A percentile compares a stretch with the other conserved stretches of the same genome.
phyloP scores from a whole-genome alignment of 2,797 vertebrate genomes.

The Trematocara caparti region DNA sequence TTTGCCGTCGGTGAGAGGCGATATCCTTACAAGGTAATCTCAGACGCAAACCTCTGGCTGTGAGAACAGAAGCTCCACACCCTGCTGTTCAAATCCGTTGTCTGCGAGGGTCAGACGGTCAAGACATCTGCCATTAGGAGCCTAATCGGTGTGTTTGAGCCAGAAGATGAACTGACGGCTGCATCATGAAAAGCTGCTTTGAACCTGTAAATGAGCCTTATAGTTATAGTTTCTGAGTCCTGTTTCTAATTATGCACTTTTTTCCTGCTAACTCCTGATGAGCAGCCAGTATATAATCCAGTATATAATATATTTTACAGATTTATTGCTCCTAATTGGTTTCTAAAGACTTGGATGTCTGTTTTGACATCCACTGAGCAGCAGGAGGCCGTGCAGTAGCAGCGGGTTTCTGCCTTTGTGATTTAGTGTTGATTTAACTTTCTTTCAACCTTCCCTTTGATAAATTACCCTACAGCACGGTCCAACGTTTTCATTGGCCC shows the following conservation, averaged over 20 bases:
- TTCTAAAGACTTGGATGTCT: neutral
- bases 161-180: neutral
- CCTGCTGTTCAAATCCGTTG: neutral
- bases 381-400: neutral
- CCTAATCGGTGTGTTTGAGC: neutral
- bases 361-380: neutral
- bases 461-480: neutral
- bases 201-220: neutral
- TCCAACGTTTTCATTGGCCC: neutral
- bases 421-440: conserved; percentile 3
- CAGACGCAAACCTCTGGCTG: neutral
- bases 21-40: neutral
- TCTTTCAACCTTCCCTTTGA: conserved; percentile 1
- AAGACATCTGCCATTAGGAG: neutral
- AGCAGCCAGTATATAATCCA: neutral
- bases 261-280: neutral
- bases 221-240: neutral
- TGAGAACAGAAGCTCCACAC: neutral
- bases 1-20: neutral
- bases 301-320: neutral
- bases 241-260: neutral
- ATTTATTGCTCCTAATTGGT: neutral
- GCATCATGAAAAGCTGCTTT: neutral
- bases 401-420: neutral
- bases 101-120: neutral